These are phyloP conservation scores for Tetramorium alpestre DNA, from an alignment of 1,140 invertebrate genomes.

Conservation along the genomic window DNA sequence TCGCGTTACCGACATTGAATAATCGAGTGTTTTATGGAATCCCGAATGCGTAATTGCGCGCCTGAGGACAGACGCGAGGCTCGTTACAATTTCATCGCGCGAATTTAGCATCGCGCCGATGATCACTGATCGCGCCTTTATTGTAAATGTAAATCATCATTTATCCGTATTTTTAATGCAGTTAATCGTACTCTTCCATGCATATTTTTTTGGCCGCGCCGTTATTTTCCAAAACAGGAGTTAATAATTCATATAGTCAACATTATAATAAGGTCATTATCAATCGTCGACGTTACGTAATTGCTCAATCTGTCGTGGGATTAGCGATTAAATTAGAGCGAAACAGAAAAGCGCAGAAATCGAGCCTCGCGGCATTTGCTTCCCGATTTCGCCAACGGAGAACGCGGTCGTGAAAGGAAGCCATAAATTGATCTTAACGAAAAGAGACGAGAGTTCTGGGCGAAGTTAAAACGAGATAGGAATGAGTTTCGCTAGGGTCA, in stretches of 20 bases:
- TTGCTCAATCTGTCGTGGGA: background rate
- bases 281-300: background rate
- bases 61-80: background rate
- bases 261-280: background rate
- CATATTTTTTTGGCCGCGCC: background rate
- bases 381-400: slow-evolving; percentile 12
- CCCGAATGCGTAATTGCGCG: slow-evolving; percentile 13
- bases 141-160: background rate
- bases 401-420: slow-evolving; percentile 26
- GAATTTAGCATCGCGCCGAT: background rate
- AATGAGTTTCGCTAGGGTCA: slow-evolving; percentile 55
- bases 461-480: slow-evolving; percentile 47
- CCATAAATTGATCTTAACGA: slow-evolving; percentile 60
- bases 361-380: slow-evolving; percentile 22
- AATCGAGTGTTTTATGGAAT: slow-evolving; percentile 29
- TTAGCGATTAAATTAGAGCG: slow-evolving; percentile 24
- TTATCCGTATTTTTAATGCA: background rate
- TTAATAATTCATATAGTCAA: background rate
- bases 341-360: background rate
- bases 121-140: background rate
- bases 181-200: background rate
- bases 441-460: slow-evolving; percentile 44
- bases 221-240: background rate
- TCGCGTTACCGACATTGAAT: slow-evolving; percentile 27
- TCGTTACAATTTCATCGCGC: background rate